Base-by-base conservation (phyloP, 2,113 vertebrate species). In the Butorides virescens region DNA sequence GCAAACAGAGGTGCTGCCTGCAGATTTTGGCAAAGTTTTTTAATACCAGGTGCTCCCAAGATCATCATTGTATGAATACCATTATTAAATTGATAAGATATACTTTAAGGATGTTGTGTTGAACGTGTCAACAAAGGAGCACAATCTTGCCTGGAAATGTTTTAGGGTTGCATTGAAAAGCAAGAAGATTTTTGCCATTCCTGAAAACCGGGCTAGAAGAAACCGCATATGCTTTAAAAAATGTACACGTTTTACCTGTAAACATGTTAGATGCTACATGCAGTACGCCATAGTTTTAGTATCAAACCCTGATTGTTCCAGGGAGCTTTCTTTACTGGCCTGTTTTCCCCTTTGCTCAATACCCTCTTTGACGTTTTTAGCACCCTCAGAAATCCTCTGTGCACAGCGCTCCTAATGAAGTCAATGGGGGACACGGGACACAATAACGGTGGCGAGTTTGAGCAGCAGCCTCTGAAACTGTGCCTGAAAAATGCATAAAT, bases 341-440 rank as follows among this genome's bases (percentile, higher is more conserved):
- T 72, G n/a, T 10, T 73, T 93, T 79, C 59, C 89, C 66, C 32
- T 50, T 37, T 71, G 81, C 89, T 87, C 89, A 66, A 26, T 75
- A 78, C 15, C 32, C 44, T 5, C 0, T 84, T 67, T 92, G 86
- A 91, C 4, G 7, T 85, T 95, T 93, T 91, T 75, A 96, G 77
- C 66, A 89, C 61, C 15, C 44, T 82, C 80, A 91, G 95, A 96
- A 94, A 85, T 92, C 86, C 75, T 93, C 61, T 34, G 61, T 80
- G 79, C 62, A 15, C 37, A 2, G 15, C 2, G 14, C 83, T 89
- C 26, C 89, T 93, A 92, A 95, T 92, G 81, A 96, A 93, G 73
- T 65, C 83, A 58, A 0, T 44, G 70, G 56, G 76, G 88, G 62
- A 78, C 83, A 65, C 6, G 19, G 29, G 91, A 18, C 62, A 63